These are phyloP conservation scores for Malurus alboscapulatus DNA, from an alignment of 2,113 vertebrate genomes.

Conservation along the genomic window DNA sequence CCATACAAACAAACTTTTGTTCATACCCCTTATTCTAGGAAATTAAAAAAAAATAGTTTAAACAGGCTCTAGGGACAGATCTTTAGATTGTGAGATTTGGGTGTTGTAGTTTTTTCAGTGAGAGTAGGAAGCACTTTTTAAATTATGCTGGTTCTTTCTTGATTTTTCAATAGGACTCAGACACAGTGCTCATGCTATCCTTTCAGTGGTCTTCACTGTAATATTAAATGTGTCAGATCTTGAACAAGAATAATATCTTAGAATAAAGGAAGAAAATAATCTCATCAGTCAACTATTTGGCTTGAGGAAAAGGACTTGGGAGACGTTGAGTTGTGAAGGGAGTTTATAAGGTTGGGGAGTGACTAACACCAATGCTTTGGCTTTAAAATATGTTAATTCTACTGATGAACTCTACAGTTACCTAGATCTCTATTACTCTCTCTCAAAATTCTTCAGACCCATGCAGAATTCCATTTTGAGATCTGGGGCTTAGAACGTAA, in stretches of 20 bases:
- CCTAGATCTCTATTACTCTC: background rate
- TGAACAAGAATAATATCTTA: background rate
- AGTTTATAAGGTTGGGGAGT: background rate
- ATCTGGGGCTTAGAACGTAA: background rate
- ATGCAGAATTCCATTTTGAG: background rate
- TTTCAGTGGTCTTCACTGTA: background rate
- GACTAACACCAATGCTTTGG: background rate
- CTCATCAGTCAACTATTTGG: background rate
- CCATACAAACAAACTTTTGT: background rate
- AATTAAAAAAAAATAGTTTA: background rate
- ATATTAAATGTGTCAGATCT: fast-evolving
- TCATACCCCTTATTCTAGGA: background rate
- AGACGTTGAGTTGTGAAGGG: background rate
- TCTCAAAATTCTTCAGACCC: background rate
- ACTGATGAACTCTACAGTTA: background rate
- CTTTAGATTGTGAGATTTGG: background rate
- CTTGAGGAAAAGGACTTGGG: background rate
- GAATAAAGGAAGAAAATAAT: background rate
- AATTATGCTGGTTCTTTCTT: background rate
- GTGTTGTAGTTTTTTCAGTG: background rate
- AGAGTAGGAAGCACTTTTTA: background rate
- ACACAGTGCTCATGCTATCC: background rate
- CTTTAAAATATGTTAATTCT: background rate
- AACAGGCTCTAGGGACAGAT: background rate
- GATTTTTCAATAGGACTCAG: background rate